phyloP scores from a whole-genome alignment of 2,113 vertebrate species.

The Bos indicus region DNA sequence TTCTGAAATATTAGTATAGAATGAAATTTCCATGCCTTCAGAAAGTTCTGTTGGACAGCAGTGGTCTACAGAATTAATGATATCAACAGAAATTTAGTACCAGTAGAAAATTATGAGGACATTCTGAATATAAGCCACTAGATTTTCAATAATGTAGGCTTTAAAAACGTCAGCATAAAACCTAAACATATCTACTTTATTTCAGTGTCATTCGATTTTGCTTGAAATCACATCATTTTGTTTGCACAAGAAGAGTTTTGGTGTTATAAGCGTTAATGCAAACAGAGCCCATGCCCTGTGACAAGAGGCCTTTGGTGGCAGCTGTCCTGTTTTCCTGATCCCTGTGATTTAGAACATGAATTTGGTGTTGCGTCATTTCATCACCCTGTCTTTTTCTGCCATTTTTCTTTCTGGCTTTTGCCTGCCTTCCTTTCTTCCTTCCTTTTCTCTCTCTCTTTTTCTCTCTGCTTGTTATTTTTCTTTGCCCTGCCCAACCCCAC shows the following conservation, averaged over 20 bases:
- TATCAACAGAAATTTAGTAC: not conserved
- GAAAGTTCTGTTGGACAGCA: not conserved
- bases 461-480: conserved; percentile 45
- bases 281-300: conserved; percentile 33
- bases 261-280: not conserved
- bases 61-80: not conserved
- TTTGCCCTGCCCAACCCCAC: conserved; percentile 54
- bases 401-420: conserved; percentile 54
- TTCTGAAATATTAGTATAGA: not conserved
- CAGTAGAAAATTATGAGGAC: conserved; percentile 29
- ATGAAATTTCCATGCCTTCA: not conserved
- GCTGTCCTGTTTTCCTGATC: conserved; percentile 39
- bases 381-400: conserved; percentile 75
- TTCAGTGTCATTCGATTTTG: conserved; percentile 72
- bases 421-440: conserved; percentile 58
- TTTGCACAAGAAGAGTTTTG: conserved; percentile 22
- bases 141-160: conserved; percentile 62
- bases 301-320: conserved; percentile 8
- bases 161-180: conserved; percentile 67
- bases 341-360: conserved; percentile 59
- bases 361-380: conserved; percentile 71
- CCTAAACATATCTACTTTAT: conserved; percentile 56
- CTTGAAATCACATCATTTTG: conserved; percentile 58
- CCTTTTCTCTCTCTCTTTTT: not conserved
- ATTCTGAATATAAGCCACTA: conserved; percentile 59